phyloP scores from a whole-genome alignment of 2,888 invertebrate species.

The Xylocampa areola region DNA sequence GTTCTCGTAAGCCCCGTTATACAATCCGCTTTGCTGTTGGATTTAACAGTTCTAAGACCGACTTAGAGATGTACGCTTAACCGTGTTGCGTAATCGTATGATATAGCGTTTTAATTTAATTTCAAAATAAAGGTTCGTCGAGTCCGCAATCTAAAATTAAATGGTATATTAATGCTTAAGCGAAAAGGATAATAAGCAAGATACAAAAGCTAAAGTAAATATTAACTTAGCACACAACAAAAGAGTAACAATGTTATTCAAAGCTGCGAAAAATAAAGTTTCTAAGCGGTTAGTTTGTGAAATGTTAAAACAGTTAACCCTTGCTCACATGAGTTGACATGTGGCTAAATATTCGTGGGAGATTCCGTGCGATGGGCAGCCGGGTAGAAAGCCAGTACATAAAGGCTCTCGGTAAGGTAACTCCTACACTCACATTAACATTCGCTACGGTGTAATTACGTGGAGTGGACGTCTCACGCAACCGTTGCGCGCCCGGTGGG shows the following conservation, averaged over 20 bases:
- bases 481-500: conserved; percentile 52
- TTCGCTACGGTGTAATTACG: conserved; percentile 66
- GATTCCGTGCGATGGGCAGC: conserved; percentile 15
- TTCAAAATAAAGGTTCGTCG: not conserved
- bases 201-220: no score
- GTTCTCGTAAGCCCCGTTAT: conserved; percentile 20
- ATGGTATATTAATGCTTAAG: no score
- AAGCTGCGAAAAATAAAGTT: conserved; percentile 25
- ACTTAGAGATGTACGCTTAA: conserved; percentile 13
- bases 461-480: conserved; percentile 60
- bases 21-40: conserved; percentile 31
- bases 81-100: conserved; percentile 5
- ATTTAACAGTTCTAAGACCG: conserved; percentile 27
- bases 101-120: conserved; percentile 25
- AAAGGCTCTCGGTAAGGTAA: conserved; percentile 30
- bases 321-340: conserved; percentile 26
- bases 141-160: no score
- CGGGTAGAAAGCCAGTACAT: conserved; percentile 33
- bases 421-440: conserved; percentile 50
- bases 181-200: no score
- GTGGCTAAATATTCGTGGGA: conserved; percentile 32
- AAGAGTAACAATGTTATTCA: conserved; percentile 13
- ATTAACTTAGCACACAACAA: conserved; percentile 6
- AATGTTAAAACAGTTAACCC: conserved; percentile 42
- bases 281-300: conserved; percentile 30